A percentile compares a stretch with the other conserved stretches of the same genome.
These are phyloP conservation scores for Pelecanoides urinatrix DNA, from an alignment of 2,113 vertebrate species.

Conservation along the genomic window DNA sequence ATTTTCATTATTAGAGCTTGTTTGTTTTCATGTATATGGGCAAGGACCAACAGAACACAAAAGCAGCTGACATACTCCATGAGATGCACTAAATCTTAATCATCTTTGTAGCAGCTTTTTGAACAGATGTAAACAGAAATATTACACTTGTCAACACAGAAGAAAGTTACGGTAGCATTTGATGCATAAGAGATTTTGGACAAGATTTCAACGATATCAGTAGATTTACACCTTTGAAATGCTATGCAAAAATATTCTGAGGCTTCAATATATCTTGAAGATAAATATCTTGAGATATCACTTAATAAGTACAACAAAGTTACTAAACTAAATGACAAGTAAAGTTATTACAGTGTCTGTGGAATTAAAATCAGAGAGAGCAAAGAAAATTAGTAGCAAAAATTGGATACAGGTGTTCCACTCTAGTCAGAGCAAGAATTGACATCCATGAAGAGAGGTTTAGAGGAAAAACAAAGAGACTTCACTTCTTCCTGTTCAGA, in stretches of 20 bases:
- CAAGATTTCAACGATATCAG: neutral
- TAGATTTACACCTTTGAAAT: neutral
- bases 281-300: slow-evolving; percentile 5
- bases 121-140: neutral
- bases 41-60: neutral
- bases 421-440: neutral
- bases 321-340: neutral
- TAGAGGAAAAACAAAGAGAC: slow-evolving; percentile 1
- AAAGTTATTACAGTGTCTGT: neutral
- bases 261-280: neutral
- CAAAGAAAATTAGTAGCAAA: slow-evolving; percentile 7
- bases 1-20: neutral
- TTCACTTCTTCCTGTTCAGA: slow-evolving; percentile 20
- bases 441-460: neutral
- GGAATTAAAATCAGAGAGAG: neutral
- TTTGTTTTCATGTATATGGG: neutral
- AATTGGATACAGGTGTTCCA: slow-evolving; percentile 2
- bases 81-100: neutral
- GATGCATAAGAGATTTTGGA: neutral
- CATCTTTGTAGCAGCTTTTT: neutral
- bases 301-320: slow-evolving; percentile 13
- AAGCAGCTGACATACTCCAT: neutral
- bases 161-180: neutral
- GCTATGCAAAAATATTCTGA: slow-evolving; percentile 30
- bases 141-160: neutral